phyloP scores from a whole-genome alignment of 2,113 vertebrate species.

The Chaenocephalus aceratus region DNA sequence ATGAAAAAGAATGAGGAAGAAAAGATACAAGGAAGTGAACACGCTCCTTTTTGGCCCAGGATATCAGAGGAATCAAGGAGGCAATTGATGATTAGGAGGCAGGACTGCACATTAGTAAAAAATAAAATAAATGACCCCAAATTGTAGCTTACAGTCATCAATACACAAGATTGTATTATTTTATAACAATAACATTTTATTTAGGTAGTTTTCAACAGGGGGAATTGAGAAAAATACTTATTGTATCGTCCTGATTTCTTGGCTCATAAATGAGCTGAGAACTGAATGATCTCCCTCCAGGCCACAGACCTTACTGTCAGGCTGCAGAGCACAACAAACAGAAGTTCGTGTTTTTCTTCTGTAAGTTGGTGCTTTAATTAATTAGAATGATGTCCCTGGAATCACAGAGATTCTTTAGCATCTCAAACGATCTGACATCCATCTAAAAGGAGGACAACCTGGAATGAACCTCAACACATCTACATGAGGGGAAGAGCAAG shows the following conservation, averaged over 20 bases:
- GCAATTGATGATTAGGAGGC: constrained; percentile 42
- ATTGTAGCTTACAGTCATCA: not conserved
- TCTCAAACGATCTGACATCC: constrained; percentile 14
- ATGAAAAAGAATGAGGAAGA: constrained; percentile 30
- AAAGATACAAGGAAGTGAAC: constrained; percentile 36
- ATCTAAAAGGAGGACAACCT: constrained; percentile 42
- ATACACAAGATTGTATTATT: not conserved
- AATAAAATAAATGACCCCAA: not conserved
- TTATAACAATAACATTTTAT: not conserved
- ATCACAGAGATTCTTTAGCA: not conserved
- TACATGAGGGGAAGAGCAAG: constrained; percentile 44
- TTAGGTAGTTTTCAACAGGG: not conserved
- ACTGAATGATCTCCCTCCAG: constrained; percentile 47
- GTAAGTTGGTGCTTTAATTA: not conserved
- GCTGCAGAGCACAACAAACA: constrained; percentile 35
- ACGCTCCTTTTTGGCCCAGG: constrained; percentile 56
- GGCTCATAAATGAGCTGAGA: constrained; percentile 4
- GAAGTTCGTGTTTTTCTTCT: not conserved
- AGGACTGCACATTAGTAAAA: constrained; percentile 36
- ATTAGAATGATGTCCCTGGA: not conserved
- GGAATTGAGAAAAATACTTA: constrained; percentile 16
- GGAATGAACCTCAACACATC: constrained; percentile 43
- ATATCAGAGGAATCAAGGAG: constrained; percentile 60
- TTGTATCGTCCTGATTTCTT: constrained; percentile 42
- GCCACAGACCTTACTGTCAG: constrained; percentile 39